phyloP scores from a whole-genome alignment of 2,113 vertebrate species.

The Loxodonta africana region DNA sequence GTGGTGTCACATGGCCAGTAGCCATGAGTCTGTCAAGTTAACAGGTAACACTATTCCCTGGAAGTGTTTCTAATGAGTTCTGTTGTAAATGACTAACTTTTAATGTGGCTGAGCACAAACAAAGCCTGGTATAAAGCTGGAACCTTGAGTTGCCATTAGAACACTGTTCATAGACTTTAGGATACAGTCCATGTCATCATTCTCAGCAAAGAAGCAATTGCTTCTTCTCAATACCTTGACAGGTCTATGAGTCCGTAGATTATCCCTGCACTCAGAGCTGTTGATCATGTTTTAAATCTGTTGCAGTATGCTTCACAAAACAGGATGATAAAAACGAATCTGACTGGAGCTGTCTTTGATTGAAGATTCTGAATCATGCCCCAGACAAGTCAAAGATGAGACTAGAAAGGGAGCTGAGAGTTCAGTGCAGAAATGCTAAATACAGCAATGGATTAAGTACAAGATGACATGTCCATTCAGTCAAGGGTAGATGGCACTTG shows the following conservation, averaged over 20 bases:
- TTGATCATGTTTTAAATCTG: slow-evolving; percentile 73
- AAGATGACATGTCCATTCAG: background rate
- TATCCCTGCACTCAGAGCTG: slow-evolving; percentile 63
- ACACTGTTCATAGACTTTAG: slow-evolving; percentile 68
- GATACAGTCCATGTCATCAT: slow-evolving; percentile 69
- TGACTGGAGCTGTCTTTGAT: slow-evolving; percentile 56
- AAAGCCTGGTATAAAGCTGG: slow-evolving; percentile 75
- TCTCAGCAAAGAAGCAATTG: slow-evolving; percentile 73
- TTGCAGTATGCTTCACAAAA: slow-evolving; percentile 73
- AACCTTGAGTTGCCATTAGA: slow-evolving; percentile 68
- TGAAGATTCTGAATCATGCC: slow-evolving; percentile 67
- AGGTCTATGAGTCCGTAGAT: slow-evolving; percentile 52
- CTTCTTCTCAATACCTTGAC: slow-evolving; percentile 72
- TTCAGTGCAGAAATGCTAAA: slow-evolving; percentile 40
- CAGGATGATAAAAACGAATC: slow-evolving; percentile 67
- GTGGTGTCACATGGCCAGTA: background rate
- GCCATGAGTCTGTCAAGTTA: background rate
- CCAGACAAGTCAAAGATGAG: slow-evolving; percentile 63
- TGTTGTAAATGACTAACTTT: slow-evolving; percentile 64
- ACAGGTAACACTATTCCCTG: background rate
- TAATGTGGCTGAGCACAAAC: slow-evolving; percentile 60
- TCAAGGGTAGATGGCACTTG: background rate
- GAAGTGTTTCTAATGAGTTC: background rate
- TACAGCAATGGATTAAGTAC: accelerated
- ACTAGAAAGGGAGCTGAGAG: slow-evolving; percentile 33